Evolutionary conservation across 1,140 invertebrate species (phyloP).

Genomic region (Portunus trituberculatus): DNA sequence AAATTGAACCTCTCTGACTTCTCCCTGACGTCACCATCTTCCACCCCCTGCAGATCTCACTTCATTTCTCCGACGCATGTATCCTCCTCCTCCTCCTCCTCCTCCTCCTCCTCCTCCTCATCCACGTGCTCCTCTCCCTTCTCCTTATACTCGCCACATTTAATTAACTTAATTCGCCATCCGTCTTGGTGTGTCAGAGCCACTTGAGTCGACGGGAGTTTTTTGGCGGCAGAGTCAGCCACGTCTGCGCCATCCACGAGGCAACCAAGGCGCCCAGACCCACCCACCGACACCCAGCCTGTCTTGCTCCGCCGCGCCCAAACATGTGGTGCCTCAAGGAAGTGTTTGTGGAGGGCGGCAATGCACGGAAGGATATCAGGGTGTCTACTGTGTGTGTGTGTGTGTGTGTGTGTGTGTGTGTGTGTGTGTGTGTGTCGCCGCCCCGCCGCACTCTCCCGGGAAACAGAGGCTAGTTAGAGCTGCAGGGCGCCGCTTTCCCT

Average conservation of each 20-base stretch:
- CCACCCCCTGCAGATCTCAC: neutral
- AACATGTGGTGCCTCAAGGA: too few relatives aligned
- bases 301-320: too few relatives aligned
- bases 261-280: neutral
- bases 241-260: neutral
- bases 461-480: neutral
- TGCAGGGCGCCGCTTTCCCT: neutral
- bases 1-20: neutral
- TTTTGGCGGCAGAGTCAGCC: neutral
- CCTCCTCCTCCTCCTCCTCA: neutral
- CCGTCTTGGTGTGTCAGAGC: neutral
- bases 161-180: conserved; percentile 15
- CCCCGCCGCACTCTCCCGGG: neutral
- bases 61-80: too few relatives aligned
- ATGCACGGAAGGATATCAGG: too few relatives aligned
- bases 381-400: too few relatives aligned
- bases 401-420: neutral
- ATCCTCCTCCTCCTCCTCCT: neutral
- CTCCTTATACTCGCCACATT: conserved; percentile 11
- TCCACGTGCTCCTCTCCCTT: neutral
- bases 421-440: conserved; percentile 9
- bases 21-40: neutral
- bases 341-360: too few relatives aligned
- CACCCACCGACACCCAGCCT: neutral
- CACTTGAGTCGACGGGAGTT: neutral